These are phyloP conservation scores for Druceiella hillmani DNA, from an alignment of 2,888 invertebrate genomes.

Conservation along the genomic window DNA sequence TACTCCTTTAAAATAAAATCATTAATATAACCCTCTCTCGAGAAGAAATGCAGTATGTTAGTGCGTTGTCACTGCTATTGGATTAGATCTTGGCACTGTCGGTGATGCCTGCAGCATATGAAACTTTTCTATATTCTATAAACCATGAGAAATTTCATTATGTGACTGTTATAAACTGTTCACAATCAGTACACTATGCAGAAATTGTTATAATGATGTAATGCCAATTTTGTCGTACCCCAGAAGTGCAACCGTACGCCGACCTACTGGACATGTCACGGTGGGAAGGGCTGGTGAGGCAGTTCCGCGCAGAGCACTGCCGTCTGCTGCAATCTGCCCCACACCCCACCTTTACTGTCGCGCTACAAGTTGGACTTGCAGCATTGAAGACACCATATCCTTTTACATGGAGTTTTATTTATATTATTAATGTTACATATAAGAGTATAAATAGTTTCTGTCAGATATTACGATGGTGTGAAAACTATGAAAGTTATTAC, in stretches of 20 bases:
- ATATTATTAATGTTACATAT: constrained; percentile 23
- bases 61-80: too few species aligned
- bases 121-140: too few species aligned
- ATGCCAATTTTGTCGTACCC: not conserved
- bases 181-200: not conserved
- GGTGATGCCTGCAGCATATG: too few species aligned
- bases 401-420: constrained; percentile 31
- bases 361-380: constrained; percentile 87
- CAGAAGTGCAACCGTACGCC: constrained; percentile 65
- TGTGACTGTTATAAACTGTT: too few species aligned
- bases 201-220: not conserved
- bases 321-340: constrained; percentile 89
- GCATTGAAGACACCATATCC: constrained; percentile 91
- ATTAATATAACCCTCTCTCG: too few species aligned
- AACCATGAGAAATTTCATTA: too few species aligned
- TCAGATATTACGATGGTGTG: not conserved
- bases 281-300: constrained; percentile 81
- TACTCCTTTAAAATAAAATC: too few species aligned
- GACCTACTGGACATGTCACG: constrained; percentile 59
- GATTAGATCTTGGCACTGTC: too few species aligned
- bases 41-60: too few species aligned
- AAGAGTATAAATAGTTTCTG: constrained; percentile 3
- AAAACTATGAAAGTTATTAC: not conserved
- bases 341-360: constrained; percentile 87
- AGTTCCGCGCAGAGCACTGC: constrained; percentile 93